Base-by-base conservation (phyloP, 2,797 vertebrate species). In the Epinephelus awoara region DNA sequence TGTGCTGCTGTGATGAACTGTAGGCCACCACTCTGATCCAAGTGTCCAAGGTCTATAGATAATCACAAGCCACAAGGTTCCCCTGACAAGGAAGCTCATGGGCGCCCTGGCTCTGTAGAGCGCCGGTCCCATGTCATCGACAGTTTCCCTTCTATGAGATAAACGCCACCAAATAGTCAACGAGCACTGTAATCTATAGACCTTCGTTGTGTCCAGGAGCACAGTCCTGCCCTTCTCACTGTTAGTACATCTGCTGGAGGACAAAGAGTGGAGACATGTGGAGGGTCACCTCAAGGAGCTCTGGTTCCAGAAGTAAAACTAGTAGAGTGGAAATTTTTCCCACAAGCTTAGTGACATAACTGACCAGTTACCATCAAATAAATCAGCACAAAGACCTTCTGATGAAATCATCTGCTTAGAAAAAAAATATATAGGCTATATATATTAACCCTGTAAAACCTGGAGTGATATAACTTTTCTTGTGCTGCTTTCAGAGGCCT, bases 11-110 rank as follows among this genome's bases (percentile, higher is more conserved):
- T 80, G 75, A 74, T n/a, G 72, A 79, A 82, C 23, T 64, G 57
- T 47, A 57, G 29, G 50, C 65, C 69, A 57, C 65, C 25, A 29
- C 67, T 72, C 15, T 15, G 52, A 81, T 80, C 10, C 27, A 6
- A 29, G 55, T 68, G 59, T 68, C 58, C 55, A 71, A 86, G 80
- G 88, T 92, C 91, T 90, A 86, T 80, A 91, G 88, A 92, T 84
- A 15, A 81, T 76, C 40, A 27, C 13, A 73, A 58, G 50, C 38
- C 38, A 38, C 27, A 10, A 54, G 25, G 47, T 70, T 76, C 78
- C 42, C 64, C 69, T 61, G 15, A 38, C 27, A 40, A 72, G 62
- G 38, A 77, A 75, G 61, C 63, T 63, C 61, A 27, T 25, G 44
- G 40, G 13, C 38, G n/a, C 58, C 6, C n/a, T 15, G 29, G 27